phyloP scores from a whole-genome alignment of 2,797 vertebrate species.

The Parambassis ranga region DNA sequence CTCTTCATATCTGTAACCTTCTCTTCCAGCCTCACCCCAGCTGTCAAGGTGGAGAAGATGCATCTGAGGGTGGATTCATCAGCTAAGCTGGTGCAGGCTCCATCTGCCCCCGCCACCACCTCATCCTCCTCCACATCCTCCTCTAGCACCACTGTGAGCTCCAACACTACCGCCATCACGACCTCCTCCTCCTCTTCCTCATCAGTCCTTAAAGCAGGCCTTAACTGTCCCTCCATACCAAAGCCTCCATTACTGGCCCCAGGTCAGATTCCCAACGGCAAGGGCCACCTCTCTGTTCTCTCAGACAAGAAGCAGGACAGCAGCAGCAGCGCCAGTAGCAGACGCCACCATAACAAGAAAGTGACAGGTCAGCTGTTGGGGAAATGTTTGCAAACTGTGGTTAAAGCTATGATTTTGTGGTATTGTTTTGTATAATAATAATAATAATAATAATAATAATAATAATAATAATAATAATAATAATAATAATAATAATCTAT shows the following conservation, averaged over 20 bases:
- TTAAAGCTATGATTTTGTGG: background rate
- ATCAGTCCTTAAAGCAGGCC: conserved; percentile 93
- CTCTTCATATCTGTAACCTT: conserved; percentile 67
- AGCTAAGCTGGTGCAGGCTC: conserved; percentile 86
- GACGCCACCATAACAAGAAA: conserved; percentile 94
- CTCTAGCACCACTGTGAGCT: conserved; percentile 86
- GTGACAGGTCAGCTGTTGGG: conserved; percentile 85
- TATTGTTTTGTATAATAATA: background rate
- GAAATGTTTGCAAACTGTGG: background rate
- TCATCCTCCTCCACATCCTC: conserved; percentile 74
- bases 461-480: too few relatives aligned
- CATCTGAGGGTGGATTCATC: conserved; percentile 90
- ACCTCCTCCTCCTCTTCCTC: conserved; percentile 65
- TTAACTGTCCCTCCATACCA: conserved; percentile 99
- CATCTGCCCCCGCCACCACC: conserved; percentile 83
- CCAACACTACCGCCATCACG: conserved; percentile 74
- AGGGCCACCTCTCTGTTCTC: conserved; percentile 89
- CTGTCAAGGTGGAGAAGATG: conserved; percentile 97
- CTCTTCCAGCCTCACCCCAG: conserved; percentile 87
- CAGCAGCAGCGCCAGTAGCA: conserved; percentile 87
- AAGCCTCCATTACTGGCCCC: conserved; percentile 96
- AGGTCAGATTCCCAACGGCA: conserved; percentile 97
- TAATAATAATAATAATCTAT: too few relatives aligned
- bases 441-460: too few relatives aligned
- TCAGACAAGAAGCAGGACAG: conserved; percentile 86